phyloP scores from a whole-genome alignment of 2,113 vertebrate genomes.

The Chloropsis hardwickii region DNA sequence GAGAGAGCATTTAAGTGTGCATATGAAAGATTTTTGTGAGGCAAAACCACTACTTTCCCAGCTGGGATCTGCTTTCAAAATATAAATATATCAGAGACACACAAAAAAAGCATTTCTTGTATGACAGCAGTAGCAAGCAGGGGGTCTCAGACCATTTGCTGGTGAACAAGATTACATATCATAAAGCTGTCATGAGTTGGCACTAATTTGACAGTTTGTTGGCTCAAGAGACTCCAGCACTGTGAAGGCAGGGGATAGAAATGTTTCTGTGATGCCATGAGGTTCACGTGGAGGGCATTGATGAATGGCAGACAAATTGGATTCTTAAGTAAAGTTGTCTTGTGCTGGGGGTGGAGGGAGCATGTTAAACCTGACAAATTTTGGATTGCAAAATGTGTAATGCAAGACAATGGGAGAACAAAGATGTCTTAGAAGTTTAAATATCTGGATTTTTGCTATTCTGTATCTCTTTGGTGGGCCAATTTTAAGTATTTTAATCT shows the following conservation, averaged over 20 bases:
- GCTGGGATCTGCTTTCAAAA: slow-evolving; percentile 53
- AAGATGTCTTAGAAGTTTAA: not conserved
- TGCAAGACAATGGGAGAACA: not conserved
- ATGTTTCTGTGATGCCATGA: slow-evolving; percentile 47
- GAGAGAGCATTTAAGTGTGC: not conserved
- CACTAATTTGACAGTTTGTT: slow-evolving; percentile 70
- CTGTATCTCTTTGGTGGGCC: not conserved
- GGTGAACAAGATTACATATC: slow-evolving; percentile 66
- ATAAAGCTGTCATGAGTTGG: slow-evolving; percentile 67
- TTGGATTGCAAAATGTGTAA: not conserved
- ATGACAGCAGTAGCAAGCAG: slow-evolving; percentile 61
- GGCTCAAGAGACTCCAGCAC: slow-evolving; percentile 48
- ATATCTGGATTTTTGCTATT: not conserved
- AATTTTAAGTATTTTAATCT: not conserved
- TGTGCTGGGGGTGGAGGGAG: not conserved
- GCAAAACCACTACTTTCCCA: slow-evolving; percentile 10
- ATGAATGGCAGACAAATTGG: slow-evolving; percentile 57
- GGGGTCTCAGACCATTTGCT: slow-evolving; percentile 65
- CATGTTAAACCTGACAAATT: not conserved
- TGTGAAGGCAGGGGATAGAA: slow-evolving; percentile 41
- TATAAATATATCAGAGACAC: slow-evolving; percentile 36
- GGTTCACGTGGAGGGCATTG: slow-evolving; percentile 22
- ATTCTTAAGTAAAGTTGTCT: slow-evolving; percentile 41
- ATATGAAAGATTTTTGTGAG: slow-evolving; percentile 4
- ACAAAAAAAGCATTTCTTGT: slow-evolving; percentile 9